Evolutionary conservation across 1,140 invertebrate genomes (phyloP).

Genomic region (Anastatus disparis): DNA sequence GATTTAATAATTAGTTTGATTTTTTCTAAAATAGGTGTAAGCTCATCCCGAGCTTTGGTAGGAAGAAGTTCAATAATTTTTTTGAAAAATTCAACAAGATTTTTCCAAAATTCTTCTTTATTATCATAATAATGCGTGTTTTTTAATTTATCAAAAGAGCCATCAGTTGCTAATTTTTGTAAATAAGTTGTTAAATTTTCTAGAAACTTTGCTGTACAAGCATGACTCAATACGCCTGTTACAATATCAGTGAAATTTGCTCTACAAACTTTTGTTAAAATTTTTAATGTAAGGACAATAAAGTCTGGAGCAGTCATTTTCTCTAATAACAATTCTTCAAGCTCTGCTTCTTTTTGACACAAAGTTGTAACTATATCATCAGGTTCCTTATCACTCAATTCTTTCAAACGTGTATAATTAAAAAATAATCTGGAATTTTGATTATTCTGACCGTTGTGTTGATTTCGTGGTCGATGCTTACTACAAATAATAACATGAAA

Average conservation of each 20-base stretch:
- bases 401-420: too few relatives aligned
- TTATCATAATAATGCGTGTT: background rate
- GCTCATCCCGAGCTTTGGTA: background rate
- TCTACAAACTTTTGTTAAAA: background rate
- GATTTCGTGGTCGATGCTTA: too few relatives aligned
- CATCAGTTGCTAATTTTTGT: background rate
- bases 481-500: too few relatives aligned
- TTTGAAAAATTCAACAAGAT: background rate
- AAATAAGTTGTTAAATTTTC: background rate
- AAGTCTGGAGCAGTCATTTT: background rate
- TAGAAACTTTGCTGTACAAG: background rate
- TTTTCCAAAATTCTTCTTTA: background rate
- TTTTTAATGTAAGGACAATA: background rate
- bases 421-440: too few relatives aligned
- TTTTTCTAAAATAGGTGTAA: background rate
- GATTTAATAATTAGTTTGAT: background rate
- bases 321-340: background rate
- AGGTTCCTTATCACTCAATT: too few relatives aligned
- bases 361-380: too few relatives aligned
- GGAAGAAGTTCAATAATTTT: background rate
- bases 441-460: too few relatives aligned
- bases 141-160: background rate
- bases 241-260: background rate
- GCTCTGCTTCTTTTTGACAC: too few relatives aligned
- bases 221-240: background rate